Percentiles rank a stretch among this genome's conserved stretches.
Conservation (phyloP, 2,888 invertebrate species). For the Conchocele bisecta region DNA sequence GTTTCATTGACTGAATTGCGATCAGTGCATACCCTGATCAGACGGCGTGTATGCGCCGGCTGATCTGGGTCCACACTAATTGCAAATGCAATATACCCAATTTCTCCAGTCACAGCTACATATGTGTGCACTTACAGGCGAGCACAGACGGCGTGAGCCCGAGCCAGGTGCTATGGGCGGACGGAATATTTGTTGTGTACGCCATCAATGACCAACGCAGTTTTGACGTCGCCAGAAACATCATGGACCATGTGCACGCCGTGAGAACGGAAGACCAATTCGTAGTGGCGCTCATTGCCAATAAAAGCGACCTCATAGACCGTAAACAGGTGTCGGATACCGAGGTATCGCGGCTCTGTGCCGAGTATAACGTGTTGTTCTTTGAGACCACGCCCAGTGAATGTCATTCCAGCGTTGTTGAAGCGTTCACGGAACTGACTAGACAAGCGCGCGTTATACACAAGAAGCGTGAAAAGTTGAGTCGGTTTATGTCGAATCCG, state of each 20-base stretch:
- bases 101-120: too few species aligned
- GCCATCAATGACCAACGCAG: constrained; percentile 69
- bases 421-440: constrained; percentile 64
- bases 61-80: too few species aligned
- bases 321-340: constrained; percentile 64
- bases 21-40: too few species aligned
- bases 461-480: constrained; percentile 72
- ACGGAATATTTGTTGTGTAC: constrained; percentile 74
- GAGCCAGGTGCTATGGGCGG: constrained; percentile 76
- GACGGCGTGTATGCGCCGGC: too few species aligned
- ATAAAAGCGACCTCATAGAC: constrained; percentile 76
- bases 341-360: constrained; percentile 63
- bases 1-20: too few species aligned
- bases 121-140: constrained; percentile 23
- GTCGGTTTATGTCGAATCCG: constrained; percentile 71
- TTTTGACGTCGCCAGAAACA: constrained; percentile 63
- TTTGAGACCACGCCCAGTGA: constrained; percentile 73
- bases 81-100: too few species aligned
- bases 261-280: constrained; percentile 61
- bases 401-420: constrained; percentile 61
- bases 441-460: constrained; percentile 62
- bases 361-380: constrained; percentile 66
- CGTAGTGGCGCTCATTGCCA: constrained; percentile 71
- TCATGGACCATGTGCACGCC: constrained; percentile 64
- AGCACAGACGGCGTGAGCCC: constrained; percentile 31